Evolutionary conservation across 2,888 invertebrate species (phyloP).

Genomic region (Pseudococcus longispinus): DNA sequence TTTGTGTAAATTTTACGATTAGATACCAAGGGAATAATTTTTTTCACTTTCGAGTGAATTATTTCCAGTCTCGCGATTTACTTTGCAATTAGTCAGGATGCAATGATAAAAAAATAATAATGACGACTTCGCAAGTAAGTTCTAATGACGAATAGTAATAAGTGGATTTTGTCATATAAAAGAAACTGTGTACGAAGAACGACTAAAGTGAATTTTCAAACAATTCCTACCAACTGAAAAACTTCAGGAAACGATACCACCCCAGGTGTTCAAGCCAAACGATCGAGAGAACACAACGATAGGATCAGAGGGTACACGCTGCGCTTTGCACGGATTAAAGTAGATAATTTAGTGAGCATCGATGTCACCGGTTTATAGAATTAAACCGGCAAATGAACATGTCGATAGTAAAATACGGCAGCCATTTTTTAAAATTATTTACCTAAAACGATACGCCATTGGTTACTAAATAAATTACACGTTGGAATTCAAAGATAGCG

Average conservation of each 20-base stretch:
- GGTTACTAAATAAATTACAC: slow-evolving; percentile 50
- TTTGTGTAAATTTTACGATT: too few relatives aligned
- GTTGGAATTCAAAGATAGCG: slow-evolving; percentile 44
- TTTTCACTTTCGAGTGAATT: too few relatives aligned
- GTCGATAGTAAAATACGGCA: slow-evolving; percentile 42
- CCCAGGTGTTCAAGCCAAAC: background rate
- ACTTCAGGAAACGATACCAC: background rate
- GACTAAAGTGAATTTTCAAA: background rate
- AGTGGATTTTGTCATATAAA: background rate
- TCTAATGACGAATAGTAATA: background rate
- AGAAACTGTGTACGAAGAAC: background rate
- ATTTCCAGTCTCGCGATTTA: too few relatives aligned
- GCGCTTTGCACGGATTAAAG: background rate
- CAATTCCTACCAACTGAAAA: background rate
- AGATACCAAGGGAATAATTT: too few relatives aligned
- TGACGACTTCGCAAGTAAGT: too few relatives aligned
- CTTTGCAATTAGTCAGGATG: too few relatives aligned
- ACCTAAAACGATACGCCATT: slow-evolving; percentile 51
- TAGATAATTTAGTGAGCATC: background rate
- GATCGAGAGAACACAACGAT: background rate
- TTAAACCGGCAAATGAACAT: slow-evolving; percentile 40
- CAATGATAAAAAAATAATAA: too few relatives aligned
- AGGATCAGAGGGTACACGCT: background rate
- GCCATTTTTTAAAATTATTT: slow-evolving; percentile 45
- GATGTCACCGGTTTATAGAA: slow-evolving; percentile 32